Evolutionary conservation across 1,140 invertebrate genomes (phyloP), one percentile per base, ranked within the genome.

Genomic region (Frieseomelitta varia): DNA sequence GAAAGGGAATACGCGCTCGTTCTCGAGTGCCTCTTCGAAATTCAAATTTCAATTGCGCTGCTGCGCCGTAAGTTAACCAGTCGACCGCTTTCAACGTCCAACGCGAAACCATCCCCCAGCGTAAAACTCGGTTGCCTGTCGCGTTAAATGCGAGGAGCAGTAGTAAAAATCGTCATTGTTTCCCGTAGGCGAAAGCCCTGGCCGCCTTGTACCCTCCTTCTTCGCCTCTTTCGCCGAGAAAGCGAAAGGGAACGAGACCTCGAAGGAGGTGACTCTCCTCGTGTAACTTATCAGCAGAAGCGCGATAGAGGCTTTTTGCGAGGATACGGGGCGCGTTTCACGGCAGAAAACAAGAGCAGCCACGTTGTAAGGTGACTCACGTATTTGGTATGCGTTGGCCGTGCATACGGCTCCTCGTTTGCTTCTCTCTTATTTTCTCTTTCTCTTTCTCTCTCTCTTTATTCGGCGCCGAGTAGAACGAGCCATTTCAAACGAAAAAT

Each of bases 291-390:
- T 81, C 69, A 63, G 27, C 14, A 10, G 34, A 19, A 21, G 4
- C 27, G 10, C 21, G 56, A 73, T 81, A 73, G 71, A 73, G 55
- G 27, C 76, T 53, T 65, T 65, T 65, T 27, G 72, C 72, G 51
- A 21, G 51, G n/a, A 8, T 79, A 47, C 12, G 4, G 30, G 21
- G 27, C 21, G n/a, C 51, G 39, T 53, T 61, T 3, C 34, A 34
- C 19, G 27, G 34, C 12, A 19, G 71, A 75, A 81, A 87, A 72
- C 63, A 55, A 83, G 39, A 77, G 47, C 39, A 74, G 39, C 61
- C 65, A 56, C 47, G 14, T 53, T 12, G 74, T 55, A 11, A 75
- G 63, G 47, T 81, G 83, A 76, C 67, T 85, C 86, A 78, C 55
- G 85, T 56, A 34, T 53, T 56, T 55, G 77, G 77, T 76, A 74